phyloP scores from a whole-genome alignment of 2,888 invertebrate species.

The Mycalesis mineus region DNA sequence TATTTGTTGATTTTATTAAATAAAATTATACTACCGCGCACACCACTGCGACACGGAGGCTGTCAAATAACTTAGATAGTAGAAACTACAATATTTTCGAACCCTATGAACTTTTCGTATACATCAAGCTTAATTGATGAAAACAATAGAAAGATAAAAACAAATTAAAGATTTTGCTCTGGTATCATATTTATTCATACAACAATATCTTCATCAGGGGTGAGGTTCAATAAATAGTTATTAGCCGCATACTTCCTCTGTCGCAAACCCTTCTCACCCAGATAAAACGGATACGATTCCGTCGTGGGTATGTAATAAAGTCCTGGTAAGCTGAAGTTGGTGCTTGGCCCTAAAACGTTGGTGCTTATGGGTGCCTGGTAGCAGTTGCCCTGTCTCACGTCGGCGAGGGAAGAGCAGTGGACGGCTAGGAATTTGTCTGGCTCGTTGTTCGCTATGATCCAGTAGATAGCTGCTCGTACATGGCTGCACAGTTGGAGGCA shows the following conservation, averaged over 20 bases:
- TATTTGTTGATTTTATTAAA: too few relatives aligned
- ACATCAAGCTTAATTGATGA: too few relatives aligned
- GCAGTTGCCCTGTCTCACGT: conserved; percentile 55
- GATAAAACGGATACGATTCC: conserved; percentile 49
- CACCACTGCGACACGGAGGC: too few relatives aligned
- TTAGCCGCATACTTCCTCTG: conserved; percentile 45
- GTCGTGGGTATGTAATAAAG: conserved; percentile 59
- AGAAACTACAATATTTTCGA: too few relatives aligned
- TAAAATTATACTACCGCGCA: too few relatives aligned
- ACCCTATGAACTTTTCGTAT: too few relatives aligned
- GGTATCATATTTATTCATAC: conserved; percentile 30
- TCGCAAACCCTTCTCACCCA: conserved; percentile 49
- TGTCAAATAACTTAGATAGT: too few relatives aligned
- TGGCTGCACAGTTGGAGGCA: conserved; percentile 66
- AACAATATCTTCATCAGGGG: conserved; percentile 53
- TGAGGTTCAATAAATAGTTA: conserved; percentile 46
- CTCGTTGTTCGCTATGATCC: conserved; percentile 45
- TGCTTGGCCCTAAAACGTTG: conserved; percentile 55
- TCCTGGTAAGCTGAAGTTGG: conserved; percentile 57
- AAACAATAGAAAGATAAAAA: too few relatives aligned
- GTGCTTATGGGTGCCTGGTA: conserved; percentile 39
- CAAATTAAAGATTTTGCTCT: too few relatives aligned
- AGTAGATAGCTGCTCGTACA: conserved; percentile 55
- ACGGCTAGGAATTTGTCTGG: conserved; percentile 55
- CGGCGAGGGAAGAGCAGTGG: conserved; percentile 47